A percentile compares a stretch with the other conserved stretches of the same genome.
These are phyloP conservation scores for Sarcoramphus papa DNA, from an alignment of 2,797 vertebrate genomes.

Conservation along the genomic window DNA sequence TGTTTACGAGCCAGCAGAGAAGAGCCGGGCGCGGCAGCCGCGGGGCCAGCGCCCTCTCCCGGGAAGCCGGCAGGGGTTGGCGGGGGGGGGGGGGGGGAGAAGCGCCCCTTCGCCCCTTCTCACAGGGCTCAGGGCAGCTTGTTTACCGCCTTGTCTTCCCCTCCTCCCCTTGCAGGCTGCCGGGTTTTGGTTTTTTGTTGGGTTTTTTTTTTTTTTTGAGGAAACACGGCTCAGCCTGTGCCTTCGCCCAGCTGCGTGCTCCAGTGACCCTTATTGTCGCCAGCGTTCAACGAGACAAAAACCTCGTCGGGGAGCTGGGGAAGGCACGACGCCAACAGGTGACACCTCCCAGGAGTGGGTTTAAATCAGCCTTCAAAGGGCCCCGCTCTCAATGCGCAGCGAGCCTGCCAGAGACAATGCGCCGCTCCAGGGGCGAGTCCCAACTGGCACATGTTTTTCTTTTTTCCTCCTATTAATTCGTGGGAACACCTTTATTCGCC, in stretches of 20 bases:
- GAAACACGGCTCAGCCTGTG: background rate
- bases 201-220: background rate
- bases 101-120: background rate
- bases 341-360: background rate
- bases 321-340: background rate
- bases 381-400: background rate
- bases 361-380: background rate
- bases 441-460: background rate
- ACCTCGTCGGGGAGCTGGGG: background rate
- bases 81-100: background rate
- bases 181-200: background rate
- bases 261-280: background rate
- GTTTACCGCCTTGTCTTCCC: constrained; percentile 37
- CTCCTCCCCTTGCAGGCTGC: background rate
- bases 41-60: constrained; percentile 62
- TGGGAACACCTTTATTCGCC: constrained; percentile 25
- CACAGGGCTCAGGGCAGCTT: background rate
- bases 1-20: constrained; percentile 30
- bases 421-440: background rate
- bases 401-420: background rate
- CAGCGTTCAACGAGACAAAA: background rate
- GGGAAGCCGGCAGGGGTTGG: background rate
- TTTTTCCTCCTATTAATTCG: constrained; percentile 13
- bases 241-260: background rate
- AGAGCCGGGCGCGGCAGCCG: background rate